Evolutionary conservation across 2,113 vertebrate genomes (phyloP).

Genomic region (Suncus etruscus): DNA sequence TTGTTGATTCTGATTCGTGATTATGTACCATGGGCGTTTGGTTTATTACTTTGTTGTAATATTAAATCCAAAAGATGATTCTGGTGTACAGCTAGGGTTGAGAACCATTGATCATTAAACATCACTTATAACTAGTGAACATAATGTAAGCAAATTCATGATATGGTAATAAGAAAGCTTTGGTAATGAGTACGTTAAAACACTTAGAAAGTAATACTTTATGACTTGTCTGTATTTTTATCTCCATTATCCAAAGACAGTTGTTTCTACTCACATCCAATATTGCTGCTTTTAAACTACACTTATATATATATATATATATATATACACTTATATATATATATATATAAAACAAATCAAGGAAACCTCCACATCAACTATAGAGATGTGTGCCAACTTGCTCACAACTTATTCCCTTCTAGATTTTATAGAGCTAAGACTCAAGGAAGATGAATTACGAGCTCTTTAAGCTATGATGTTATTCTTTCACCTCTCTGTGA

Average conservation of each 20-base stretch:
- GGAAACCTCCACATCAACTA: background rate
- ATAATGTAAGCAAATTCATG: background rate
- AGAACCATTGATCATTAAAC: constrained; percentile 16
- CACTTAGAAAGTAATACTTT: background rate
- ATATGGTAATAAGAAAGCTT: background rate
- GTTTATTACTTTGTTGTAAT: constrained; percentile 33
- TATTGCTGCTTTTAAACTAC: background rate
- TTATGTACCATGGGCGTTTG: background rate
- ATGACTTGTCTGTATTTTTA: background rate
- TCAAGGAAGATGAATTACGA: constrained; percentile 18
- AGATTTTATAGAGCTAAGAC: constrained; percentile 6
- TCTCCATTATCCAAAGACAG: background rate
- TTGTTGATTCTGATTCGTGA: background rate
- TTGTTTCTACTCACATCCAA: background rate
- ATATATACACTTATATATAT: too few species aligned
- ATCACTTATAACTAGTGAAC: constrained; percentile 19
- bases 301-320: background rate
- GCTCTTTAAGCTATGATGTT: background rate
- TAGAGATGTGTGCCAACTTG: background rate
- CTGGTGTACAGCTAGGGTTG: constrained; percentile 28
- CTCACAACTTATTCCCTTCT: background rate
- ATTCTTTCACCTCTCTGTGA: constrained; percentile 13
- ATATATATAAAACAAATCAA: background rate
- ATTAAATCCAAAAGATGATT: constrained; percentile 45
- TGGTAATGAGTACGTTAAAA: constrained; percentile 4